phyloP scores from a whole-genome alignment of 1,140 invertebrate species.

The Cotesia glomerata region DNA sequence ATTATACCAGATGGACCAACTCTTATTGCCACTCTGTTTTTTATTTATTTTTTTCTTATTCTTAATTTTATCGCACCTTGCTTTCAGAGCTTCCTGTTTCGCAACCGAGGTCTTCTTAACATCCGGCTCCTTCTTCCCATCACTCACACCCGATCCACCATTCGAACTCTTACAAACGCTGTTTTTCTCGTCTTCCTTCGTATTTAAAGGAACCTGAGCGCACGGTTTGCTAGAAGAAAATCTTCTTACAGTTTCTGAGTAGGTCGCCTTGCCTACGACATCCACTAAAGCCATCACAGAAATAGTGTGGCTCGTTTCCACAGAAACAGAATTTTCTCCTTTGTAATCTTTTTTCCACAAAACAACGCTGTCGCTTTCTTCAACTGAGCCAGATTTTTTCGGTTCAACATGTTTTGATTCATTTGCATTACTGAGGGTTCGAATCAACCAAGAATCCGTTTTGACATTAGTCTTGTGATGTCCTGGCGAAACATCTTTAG shows the following conservation, averaged over 20 bases:
- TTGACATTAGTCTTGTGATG: constrained; percentile 50
- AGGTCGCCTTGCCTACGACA: constrained; percentile 43
- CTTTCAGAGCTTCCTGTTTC: constrained; percentile 17
- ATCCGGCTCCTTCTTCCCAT: constrained; percentile 30
- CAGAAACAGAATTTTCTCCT: constrained; percentile 27
- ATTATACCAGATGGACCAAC: constrained; percentile 50
- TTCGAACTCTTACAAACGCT: background rate
- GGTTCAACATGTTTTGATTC: constrained; percentile 29
- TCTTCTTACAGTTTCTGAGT: constrained; percentile 53
- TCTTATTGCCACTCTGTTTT: constrained; percentile 35
- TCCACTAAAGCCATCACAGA: constrained; percentile 27
- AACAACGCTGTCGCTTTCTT: background rate
- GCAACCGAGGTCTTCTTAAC: constrained; percentile 22
- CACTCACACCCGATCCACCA: background rate
- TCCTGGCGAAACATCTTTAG: constrained; percentile 10
- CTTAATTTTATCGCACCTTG: constrained; percentile 5
- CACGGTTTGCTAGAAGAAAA: constrained; percentile 23
- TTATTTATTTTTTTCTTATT: constrained; percentile 20
- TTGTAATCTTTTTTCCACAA: constrained; percentile 15
- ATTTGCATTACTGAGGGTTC: constrained; percentile 50
- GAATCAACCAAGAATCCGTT: constrained; percentile 57
- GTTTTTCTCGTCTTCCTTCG: background rate
- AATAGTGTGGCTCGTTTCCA: constrained; percentile 25
- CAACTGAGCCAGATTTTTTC: background rate
- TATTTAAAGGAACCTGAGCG: constrained; percentile 18